Evolutionary conservation across 2,797 vertebrate genomes (phyloP), one percentile per base, ranked within the genome.

Genomic region (Tachyglossus aculeatus): DNA sequence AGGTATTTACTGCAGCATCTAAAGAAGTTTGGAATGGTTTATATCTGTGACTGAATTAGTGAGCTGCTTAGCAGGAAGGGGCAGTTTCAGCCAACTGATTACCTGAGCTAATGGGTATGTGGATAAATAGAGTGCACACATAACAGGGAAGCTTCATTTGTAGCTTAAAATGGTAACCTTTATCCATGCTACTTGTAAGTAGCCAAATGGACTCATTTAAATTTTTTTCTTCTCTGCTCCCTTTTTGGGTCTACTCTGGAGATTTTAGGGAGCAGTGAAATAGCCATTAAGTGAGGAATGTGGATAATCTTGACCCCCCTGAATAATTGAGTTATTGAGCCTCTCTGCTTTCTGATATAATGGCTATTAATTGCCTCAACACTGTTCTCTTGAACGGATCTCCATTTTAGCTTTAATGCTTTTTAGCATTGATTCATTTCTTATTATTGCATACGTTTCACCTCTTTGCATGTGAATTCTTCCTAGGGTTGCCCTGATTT

Each of bases 261-360:
- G 31, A 48, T 48, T 29, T 48, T 7, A 48, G 15, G 25, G 48
- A 29, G 11, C 25, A 29, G n/a, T 31, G 10, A 48, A 48, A 29
- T 16, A 48, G 10, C 16, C 25, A 48, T 15, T 16, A 48, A 48
- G 31, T 48, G 44, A 44, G 34, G 61, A 60, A 39, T 61, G 24
- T 11, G 64, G 4, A 58, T 65, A 40, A 32, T 52, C n/a, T 29
- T 29, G 24, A 63, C 18, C 38, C 39, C 21, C 7, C 18, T 34
- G 64, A 43, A 24, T 50, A 58, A 25, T 56, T 60, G 52, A 51
- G n/a, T n/a, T 38, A 29, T 38, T 53, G 22, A n/a, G 50, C 67
- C 9, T 62, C 6, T 19, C 39, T 74, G 27, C 41, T 65, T 78
- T 68, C 53, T 18, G 43, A 57, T 52, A 36, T 52, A 19, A 78